Conservation (phyloP, 2,113 vertebrate species). For the Oncorhynchus masou region DNA sequence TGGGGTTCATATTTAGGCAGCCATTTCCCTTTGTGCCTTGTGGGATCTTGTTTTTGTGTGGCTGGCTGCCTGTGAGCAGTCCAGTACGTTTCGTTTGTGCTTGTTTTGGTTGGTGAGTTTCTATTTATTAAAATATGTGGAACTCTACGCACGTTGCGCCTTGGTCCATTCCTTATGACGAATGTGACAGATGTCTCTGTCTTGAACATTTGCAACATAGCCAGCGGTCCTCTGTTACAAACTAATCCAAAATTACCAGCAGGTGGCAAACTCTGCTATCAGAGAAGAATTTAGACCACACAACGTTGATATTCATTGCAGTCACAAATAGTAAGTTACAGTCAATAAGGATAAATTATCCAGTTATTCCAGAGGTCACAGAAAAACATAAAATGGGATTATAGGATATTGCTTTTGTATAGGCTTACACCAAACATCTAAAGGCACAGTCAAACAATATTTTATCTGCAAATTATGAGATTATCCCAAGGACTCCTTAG, state of each 20-base stretch:
- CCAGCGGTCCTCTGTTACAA: neutral
- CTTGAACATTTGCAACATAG: neutral
- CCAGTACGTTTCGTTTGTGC: too few species aligned
- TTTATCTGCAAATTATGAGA: neutral
- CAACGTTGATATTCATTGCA: too few species aligned
- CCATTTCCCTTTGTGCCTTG: too few species aligned
- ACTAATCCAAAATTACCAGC: neutral
- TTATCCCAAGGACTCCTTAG: neutral
- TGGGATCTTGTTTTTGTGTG: too few species aligned
- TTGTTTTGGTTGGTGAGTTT: too few species aligned
- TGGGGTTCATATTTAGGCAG: too few species aligned
- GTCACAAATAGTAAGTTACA: too few species aligned
- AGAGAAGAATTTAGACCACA: too few species aligned
- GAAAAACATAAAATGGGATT: neutral
- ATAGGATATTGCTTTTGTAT: neutral
- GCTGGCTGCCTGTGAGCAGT: too few species aligned
- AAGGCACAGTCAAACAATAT: neutral
- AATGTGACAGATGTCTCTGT: neutral
- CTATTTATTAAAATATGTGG: too few species aligned
- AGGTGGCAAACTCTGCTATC: neutral
- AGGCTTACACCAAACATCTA: neutral
- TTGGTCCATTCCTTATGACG: too few species aligned
- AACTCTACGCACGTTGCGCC: too few species aligned
- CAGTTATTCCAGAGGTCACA: slow-evolving; percentile 81
- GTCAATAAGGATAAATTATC: neutral